phyloP scores from a whole-genome alignment of 2,888 invertebrate genomes.

The Hydraecia micacea region DNA sequence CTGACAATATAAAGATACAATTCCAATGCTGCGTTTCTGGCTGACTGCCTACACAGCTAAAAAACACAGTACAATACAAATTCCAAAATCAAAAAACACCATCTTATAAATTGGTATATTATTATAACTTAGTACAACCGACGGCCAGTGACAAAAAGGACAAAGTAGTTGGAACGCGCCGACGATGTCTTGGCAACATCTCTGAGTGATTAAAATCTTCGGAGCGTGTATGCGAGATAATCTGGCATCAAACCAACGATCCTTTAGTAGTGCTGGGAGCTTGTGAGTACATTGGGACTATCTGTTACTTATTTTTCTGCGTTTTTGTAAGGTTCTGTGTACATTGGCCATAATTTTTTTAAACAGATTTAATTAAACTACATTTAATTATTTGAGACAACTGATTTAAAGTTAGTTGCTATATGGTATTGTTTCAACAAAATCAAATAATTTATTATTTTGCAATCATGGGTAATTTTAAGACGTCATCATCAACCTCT shows the following conservation, averaged over 20 bases:
- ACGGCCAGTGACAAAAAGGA: constrained; percentile 63
- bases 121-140: constrained; percentile 52
- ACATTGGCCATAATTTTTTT: constrained; percentile 18
- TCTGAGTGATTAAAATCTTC: constrained; percentile 85
- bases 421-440: neutral
- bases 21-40: constrained; percentile 16
- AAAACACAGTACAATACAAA: neutral
- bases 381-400: neutral
- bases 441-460: neutral
- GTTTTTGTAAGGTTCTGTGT: constrained; percentile 36
- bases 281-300: constrained; percentile 54
- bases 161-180: constrained; percentile 62
- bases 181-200: constrained; percentile 80
- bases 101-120: constrained; percentile 56
- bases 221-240: constrained; percentile 81
- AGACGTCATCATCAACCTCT: too few species aligned
- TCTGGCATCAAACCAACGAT: constrained; percentile 83
- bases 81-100: constrained; percentile 35
- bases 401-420: neutral
- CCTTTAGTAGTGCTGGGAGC: constrained; percentile 51
- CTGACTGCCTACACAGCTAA: constrained; percentile 20
- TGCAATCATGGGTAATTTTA: too few species aligned
- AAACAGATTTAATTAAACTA: too few species aligned
- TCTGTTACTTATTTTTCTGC: constrained; percentile 58
- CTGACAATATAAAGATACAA: neutral